Evolutionary conservation across 2,888 invertebrate species (phyloP), one percentile per base, ranked within the genome.

Genomic region (Dasypolia templi): DNA sequence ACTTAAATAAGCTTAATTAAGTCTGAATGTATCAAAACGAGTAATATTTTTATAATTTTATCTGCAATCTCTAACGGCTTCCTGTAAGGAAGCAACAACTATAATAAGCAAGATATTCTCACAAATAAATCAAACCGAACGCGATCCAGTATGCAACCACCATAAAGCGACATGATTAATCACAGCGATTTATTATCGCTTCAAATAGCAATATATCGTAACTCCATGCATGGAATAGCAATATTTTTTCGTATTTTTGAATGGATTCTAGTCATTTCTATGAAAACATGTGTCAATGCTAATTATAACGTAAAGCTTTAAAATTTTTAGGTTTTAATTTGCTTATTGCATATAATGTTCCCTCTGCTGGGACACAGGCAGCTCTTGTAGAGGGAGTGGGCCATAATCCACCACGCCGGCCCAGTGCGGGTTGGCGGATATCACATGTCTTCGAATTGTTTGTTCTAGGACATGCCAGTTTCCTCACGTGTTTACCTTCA

Each of bases 161-260:
- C 71, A 56, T 73, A 56, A 17, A 73, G 55, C 55, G 22, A 29
- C 17, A 67, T 75, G 80, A 79, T 79, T 67, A 79, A 79, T 80
- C 42, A 46, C 80, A 26, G 67, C 80, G n/a, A 79, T 79, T 61
- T 79, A 75, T 75, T 58, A 79, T 70, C 44, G 70, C 49, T 64
- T 67, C 75, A 63, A 79, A 79, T 59, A 70, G 51, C 75, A 53
- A 75, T 75, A 70, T 53, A 79, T 75, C 70, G 75, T 75, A n/a
- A n/a, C n/a, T 59, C 66, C 58, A 46, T 35, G 63, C 62, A 35
- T 42, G 58, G 49, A 61, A 59, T 26, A 6, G 32, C 53, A 39
- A 64, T 71, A 73, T 53, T 62, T 81, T 69, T 66, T n/a, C 53
- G 11, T 6, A 55, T 72, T 53, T 55, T 55, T 53, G 51, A 26